These are phyloP conservation scores for Butastur rufipennis DNA, from an alignment of 2,113 vertebrate species.

Conservation along the genomic window DNA sequence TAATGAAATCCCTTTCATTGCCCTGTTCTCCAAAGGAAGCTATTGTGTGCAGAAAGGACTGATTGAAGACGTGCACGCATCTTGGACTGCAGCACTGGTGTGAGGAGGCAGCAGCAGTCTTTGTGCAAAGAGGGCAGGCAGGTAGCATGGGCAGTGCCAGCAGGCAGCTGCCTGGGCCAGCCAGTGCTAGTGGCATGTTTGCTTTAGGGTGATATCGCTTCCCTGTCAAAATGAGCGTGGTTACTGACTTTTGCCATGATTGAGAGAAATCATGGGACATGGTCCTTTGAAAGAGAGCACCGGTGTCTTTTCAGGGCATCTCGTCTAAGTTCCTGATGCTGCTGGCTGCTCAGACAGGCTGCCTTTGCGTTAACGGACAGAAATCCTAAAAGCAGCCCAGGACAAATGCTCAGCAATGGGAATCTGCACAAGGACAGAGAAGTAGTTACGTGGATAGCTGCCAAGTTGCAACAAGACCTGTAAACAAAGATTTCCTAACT, in stretches of 20 bases:
- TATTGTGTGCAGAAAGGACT: not conserved
- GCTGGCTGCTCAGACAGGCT: not conserved
- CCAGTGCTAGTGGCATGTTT: not conserved
- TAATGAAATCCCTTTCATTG: not conserved
- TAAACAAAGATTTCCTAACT: conserved; percentile 43
- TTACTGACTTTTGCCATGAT: not conserved
- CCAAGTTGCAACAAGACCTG: not conserved
- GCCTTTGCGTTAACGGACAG: not conserved
- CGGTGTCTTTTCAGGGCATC: not conserved
- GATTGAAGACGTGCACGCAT: accelerated
- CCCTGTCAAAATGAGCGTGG: not conserved
- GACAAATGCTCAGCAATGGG: not conserved
- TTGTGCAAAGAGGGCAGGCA: not conserved
- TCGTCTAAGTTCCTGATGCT: not conserved
- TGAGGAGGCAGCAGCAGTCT: not conserved
- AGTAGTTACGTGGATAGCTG: not conserved
- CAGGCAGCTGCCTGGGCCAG: not conserved
- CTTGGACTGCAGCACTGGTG: accelerated
- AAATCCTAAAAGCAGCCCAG: not conserved
- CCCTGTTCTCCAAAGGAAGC: not conserved
- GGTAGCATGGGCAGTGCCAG: not conserved
- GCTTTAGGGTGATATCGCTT: not conserved
- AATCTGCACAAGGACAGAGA: not conserved
- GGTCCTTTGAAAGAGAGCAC: not conserved
- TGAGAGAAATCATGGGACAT: accelerated